Conservation (phyloP, 2,113 vertebrate species). For the Cervus canadensis region DNA sequence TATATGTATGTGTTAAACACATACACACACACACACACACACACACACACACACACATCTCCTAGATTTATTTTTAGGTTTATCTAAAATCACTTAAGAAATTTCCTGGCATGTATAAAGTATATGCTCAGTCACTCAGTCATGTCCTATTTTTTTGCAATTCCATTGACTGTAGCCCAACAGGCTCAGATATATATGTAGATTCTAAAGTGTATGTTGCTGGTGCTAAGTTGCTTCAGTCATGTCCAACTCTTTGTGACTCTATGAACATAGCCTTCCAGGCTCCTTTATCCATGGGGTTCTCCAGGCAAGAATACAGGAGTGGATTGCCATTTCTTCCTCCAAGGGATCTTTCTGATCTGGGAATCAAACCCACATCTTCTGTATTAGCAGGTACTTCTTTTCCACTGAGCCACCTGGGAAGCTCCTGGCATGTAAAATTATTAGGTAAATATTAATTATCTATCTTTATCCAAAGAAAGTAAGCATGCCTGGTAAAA, state of each 20-base stretch:
- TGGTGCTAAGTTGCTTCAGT: background rate
- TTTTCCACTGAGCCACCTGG: background rate
- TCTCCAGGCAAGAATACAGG: background rate
- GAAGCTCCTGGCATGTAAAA: background rate
- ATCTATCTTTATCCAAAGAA: background rate
- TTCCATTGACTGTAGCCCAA: background rate
- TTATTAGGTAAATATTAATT: background rate
- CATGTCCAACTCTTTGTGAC: background rate
- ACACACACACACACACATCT: background rate
- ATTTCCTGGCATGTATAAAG: background rate
- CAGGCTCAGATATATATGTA: background rate
- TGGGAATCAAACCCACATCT: background rate
- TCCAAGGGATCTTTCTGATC: background rate
- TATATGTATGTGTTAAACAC: background rate
- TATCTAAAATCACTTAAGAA: background rate
- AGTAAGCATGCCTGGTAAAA: background rate
- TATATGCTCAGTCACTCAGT: background rate
- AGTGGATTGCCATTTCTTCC: background rate
- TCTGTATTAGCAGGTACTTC: background rate
- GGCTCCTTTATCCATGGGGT: background rate
- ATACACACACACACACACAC: background rate
- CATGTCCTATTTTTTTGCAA: background rate
- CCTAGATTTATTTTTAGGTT: background rate
- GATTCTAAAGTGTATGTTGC: background rate
- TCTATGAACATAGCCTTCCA: background rate